These are phyloP conservation scores for Dufourea novaeangliae DNA, from an alignment of 1,140 invertebrate genomes.

Conservation along the genomic window DNA sequence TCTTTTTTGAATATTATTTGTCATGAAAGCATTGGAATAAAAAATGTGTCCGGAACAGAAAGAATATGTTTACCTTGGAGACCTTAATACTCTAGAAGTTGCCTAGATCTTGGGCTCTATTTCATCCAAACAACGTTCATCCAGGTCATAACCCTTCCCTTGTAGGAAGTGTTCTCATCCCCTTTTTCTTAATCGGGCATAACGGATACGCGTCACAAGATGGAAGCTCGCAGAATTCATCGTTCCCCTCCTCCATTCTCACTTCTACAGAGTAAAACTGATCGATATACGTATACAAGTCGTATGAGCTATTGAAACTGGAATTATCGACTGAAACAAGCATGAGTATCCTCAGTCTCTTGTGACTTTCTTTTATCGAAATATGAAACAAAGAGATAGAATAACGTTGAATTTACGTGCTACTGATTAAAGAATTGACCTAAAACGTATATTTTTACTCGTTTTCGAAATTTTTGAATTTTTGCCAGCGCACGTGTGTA, in stretches of 20 bases:
- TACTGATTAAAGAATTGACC: not conserved
- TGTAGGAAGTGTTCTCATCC: not conserved
- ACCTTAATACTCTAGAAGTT: not conserved
- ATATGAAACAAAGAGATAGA: not conserved
- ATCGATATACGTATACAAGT: slow-evolving; percentile 8
- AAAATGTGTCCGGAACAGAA: no score
- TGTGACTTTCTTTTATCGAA: not conserved
- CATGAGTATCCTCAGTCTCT: not conserved
- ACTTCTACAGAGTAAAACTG: not conserved
- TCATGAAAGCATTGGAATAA: no score
- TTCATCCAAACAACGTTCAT: not conserved
- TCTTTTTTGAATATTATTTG: no score
- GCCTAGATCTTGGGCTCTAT: not conserved
- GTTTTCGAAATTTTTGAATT: no score
- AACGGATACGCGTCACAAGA: not conserved
- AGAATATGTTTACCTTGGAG: not conserved
- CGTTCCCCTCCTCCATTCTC: slow-evolving; percentile 3
- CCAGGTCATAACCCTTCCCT: not conserved
- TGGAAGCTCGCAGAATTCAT: not conserved
- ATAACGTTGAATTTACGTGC: not conserved
- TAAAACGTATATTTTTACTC: no score
- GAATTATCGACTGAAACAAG: not conserved
- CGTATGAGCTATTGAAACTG: not conserved
- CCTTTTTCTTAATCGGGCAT: not conserved
- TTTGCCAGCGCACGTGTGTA: no score